Conservation (phyloP, 1,140 invertebrate genomes). For the Tribolium madens region DNA sequence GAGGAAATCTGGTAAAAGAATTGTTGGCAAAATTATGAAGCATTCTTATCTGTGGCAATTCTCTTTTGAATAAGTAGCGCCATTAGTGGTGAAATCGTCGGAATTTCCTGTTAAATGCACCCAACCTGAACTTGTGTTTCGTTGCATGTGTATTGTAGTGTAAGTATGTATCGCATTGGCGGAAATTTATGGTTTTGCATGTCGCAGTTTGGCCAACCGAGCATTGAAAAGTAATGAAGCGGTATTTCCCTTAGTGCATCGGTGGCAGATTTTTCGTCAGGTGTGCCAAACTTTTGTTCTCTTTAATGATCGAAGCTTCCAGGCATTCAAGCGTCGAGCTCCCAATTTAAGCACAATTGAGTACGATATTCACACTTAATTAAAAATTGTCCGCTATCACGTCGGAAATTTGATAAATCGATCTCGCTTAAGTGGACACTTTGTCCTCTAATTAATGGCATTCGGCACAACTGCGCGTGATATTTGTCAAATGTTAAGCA, state of each 20-base stretch:
- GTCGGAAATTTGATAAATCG: constrained; percentile 12
- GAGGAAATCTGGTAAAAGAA: too few relatives aligned
- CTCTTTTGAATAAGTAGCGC: not conserved
- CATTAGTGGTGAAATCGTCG: not conserved
- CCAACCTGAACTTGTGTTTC: not conserved
- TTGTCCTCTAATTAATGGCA: constrained; percentile 29
- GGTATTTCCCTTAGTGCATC: not conserved
- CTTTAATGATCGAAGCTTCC: not conserved
- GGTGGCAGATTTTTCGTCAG: not conserved
- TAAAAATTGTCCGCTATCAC: constrained; percentile 22
- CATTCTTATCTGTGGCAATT: not conserved
- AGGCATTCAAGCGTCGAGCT: not conserved
- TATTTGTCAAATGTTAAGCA: constrained; percentile 24
- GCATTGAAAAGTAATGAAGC: constrained; percentile 3
- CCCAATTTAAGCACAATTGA: not conserved
- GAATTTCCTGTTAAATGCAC: not conserved
- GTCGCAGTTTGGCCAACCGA: not conserved
- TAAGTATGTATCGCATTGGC: constrained; percentile 5
- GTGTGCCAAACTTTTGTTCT: not conserved
- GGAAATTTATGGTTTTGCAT: constrained; percentile 1
- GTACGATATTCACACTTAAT: constrained; percentile 23
- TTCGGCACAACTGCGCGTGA: not conserved
- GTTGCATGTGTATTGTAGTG: not conserved
- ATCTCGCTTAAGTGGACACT: constrained; percentile 27
- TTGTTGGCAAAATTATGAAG: not conserved